Percentiles rank a stretch among this genome's conserved stretches.
phyloP scores from a whole-genome alignment of 2,888 invertebrate species.

The Pimpla rufipes region DNA sequence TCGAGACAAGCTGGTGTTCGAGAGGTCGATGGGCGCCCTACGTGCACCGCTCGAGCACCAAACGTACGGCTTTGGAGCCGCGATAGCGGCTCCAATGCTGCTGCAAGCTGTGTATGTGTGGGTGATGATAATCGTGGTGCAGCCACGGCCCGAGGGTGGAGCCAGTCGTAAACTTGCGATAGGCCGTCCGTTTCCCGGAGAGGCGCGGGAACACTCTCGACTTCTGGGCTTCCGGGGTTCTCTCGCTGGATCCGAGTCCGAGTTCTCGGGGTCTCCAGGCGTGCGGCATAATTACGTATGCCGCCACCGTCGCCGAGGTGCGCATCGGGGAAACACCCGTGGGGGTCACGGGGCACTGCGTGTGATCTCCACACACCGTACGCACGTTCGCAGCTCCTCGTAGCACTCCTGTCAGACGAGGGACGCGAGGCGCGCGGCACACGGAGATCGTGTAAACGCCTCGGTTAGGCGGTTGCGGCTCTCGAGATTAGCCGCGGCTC shows the following conservation, averaged over 20 bases:
- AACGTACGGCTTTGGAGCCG: neutral
- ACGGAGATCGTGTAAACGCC: slow-evolving; percentile 53
- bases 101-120: slow-evolving; percentile 31
- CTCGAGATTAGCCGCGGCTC: slow-evolving; percentile 58
- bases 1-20: slow-evolving; percentile 36
- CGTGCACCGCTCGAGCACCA: neutral
- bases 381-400: slow-evolving; percentile 34
- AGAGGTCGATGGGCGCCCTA: slow-evolving; percentile 11
- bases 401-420: slow-evolving; percentile 28
- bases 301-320: neutral
- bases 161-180: slow-evolving; percentile 56
- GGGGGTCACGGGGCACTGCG: slow-evolving; percentile 40
- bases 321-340: slow-evolving; percentile 13
- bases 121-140: slow-evolving; percentile 50
- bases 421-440: slow-evolving; percentile 24
- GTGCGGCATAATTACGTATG: slow-evolving; percentile 57
- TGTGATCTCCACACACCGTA: slow-evolving; percentile 17
- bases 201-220: neutral
- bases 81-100: slow-evolving; percentile 34
- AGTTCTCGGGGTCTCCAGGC: slow-evolving; percentile 37
- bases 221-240: slow-evolving; percentile 18
- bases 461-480: slow-evolving; percentile 53
- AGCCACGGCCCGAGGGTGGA: slow-evolving; percentile 12
- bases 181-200: slow-evolving; percentile 30
- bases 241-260: slow-evolving; percentile 11